Percentiles rank a stretch among this genome's conserved stretches.
These are phyloP conservation scores for Coryphaenoides rupestris DNA, from an alignment of 2,113 vertebrate genomes.

Conservation along the genomic window DNA sequence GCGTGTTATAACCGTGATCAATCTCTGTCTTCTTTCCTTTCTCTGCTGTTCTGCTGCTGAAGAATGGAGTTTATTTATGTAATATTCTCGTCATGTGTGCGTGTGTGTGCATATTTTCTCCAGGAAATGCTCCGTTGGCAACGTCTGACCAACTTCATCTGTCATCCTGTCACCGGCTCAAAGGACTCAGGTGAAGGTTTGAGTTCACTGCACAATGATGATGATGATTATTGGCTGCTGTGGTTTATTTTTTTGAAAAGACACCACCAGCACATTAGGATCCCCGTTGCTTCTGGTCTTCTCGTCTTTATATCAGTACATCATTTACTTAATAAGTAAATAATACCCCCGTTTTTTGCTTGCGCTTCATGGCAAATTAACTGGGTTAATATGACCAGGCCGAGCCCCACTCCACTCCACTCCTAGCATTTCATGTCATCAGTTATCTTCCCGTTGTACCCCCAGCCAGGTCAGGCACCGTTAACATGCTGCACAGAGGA, in stretches of 20 bases:
- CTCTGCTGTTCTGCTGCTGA: too few species aligned
- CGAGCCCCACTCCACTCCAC: conserved; percentile 16
- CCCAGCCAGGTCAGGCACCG: conserved; percentile 32
- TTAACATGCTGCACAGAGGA: too few species aligned
- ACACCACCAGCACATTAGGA: conserved; percentile 19
- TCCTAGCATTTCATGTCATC: too few species aligned
- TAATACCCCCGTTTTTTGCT: conserved; percentile 41
- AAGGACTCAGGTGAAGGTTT: conserved; percentile 18
- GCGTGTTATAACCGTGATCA: too few species aligned
- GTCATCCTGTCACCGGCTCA: conserved; percentile 37
- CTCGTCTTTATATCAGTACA: conserved; percentile 18
- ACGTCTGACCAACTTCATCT: conserved; percentile 28
- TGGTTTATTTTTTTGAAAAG: conserved; percentile 15
- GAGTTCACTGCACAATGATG: conserved; percentile 31
- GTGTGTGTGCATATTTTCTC: too few species aligned
- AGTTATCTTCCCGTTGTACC: too few species aligned
- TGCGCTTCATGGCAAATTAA: conserved; percentile 54
- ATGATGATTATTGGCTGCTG: not conserved
- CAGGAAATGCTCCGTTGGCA: too few species aligned
- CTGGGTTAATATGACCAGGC: conserved; percentile 47
- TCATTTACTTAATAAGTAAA: conserved; percentile 40
- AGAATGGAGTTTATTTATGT: too few species aligned
- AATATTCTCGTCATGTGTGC: too few species aligned
- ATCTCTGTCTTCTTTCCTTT: too few species aligned
- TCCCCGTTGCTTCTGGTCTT: too few species aligned